Percentiles rank a stretch among this genome's conserved stretches.
phyloP scores from a whole-genome alignment of 1,140 invertebrate species.

The Drosophila littoralis region DNA sequence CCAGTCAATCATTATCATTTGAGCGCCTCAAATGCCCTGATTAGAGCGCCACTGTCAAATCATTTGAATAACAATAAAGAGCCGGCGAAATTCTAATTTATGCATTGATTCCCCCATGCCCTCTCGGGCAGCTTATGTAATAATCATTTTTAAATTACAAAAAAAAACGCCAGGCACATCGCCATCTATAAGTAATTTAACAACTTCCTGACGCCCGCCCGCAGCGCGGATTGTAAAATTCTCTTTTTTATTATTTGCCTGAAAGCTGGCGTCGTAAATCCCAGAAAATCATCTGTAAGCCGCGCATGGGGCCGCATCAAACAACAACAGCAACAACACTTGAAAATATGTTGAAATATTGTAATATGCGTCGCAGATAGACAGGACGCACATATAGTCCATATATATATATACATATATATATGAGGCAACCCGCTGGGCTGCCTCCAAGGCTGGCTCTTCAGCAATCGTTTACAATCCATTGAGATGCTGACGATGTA shows the following conservation, averaged over 20 bases:
- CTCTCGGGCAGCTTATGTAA: constrained; percentile 41
- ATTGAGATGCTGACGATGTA: constrained; percentile 79
- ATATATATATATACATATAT: constrained; percentile 3
- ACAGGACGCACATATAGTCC: not conserved
- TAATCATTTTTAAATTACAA: constrained; percentile 79
- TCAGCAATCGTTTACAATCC: constrained; percentile 72
- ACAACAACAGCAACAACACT: constrained; percentile 48
- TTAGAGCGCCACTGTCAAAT: constrained; percentile 48
- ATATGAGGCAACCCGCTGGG: constrained; percentile 37
- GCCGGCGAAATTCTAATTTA: constrained; percentile 74
- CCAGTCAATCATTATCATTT: constrained; percentile 77
- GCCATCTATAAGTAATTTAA: constrained; percentile 54
- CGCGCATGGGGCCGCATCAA: constrained; percentile 39
- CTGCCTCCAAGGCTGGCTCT: constrained; percentile 34
- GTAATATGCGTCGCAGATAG: constrained; percentile 67
- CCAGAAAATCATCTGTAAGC: constrained; percentile 69
- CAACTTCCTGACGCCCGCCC: constrained; percentile 63
- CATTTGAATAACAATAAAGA: constrained; percentile 83
- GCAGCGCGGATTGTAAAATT: constrained; percentile 72
- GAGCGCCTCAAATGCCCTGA: constrained; percentile 37
- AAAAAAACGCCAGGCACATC: constrained; percentile 26
- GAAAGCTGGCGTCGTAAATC: constrained; percentile 55
- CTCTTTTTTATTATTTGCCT: constrained; percentile 13
- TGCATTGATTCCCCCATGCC: constrained; percentile 65
- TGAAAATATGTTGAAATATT: constrained; percentile 71